Base-by-base conservation (phyloP, 2,113 vertebrate genomes). In the Mixornis gularis region DNA sequence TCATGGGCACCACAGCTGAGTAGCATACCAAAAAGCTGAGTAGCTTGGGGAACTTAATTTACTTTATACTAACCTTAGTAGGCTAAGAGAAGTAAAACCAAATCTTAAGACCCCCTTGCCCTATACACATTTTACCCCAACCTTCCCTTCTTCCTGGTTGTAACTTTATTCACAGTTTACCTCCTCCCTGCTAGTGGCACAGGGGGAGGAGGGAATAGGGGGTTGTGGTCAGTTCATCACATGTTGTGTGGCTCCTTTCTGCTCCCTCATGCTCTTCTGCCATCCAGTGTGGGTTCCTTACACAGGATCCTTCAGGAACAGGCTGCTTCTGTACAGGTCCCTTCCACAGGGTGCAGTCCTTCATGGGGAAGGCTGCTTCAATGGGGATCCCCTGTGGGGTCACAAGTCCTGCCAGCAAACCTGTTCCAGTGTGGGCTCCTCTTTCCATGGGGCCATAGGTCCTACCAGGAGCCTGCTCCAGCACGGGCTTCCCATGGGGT, bases 341-440 rank as follows among this genome's bases (percentile, higher is more conserved):
- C 30, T 56, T 55, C 81, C 30, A 10, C 2, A 8, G 10, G 3
- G 2, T 51, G 10, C 52, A 58, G 36, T 36, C 26, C 21, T 14
- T 68, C 38, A 51, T 36, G 32, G 32, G 44, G 8, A 18, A 77
- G 38, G 15, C 32, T 44, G 19, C 46, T 74, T 11, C 29, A 46
- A 0, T 0, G 0, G 68, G 8, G 30, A 38, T 68, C 12, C 17
- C 24, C 13, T 27, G 5, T 0, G 1, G 46, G 5, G 7, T 64
- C 43, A 16, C 12, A 56, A 71, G 32, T 36, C 49, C 58, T 63
- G 20, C 21, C 17, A 25, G 20, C 12, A 53, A 46, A 40, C 29
- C 24, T 66, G 12, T 18, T 58, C 17, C 7, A 40, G 9, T 0
- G 0, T 52, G n/a, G 40, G 9, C n/a, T n/a, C 5, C 17, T 70